phyloP scores from a whole-genome alignment of 1,140 invertebrate species.

The Apis cerana region DNA sequence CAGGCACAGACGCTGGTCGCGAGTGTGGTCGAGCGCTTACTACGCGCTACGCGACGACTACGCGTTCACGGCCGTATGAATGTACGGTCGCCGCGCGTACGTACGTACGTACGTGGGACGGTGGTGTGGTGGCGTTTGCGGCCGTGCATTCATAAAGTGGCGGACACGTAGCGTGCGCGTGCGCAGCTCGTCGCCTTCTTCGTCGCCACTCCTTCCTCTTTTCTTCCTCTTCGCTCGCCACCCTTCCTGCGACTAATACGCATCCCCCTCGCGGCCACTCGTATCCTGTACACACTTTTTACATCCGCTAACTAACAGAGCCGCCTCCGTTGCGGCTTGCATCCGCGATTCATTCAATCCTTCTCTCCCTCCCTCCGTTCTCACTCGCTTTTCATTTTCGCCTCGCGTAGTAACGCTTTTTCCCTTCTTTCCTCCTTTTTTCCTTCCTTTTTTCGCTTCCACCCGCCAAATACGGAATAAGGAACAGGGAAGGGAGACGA shows the following conservation, averaged over 20 bases:
- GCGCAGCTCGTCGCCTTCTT: constrained; percentile 57
- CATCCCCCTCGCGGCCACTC: constrained; percentile 40
- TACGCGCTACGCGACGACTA: constrained; percentile 53
- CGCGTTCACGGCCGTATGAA: constrained; percentile 61
- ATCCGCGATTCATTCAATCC: constrained; percentile 32
- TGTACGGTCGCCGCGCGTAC: constrained; percentile 51
- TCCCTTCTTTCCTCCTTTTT: neutral
- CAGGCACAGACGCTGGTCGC: constrained; percentile 29
- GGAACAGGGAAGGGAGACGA: too few species aligned
- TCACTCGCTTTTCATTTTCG: neutral
- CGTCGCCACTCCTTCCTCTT: constrained; percentile 54
- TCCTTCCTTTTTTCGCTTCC: too few species aligned
- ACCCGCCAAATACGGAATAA: too few species aligned
- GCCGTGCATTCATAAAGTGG: constrained; percentile 74
- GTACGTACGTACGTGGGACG: too few species aligned
- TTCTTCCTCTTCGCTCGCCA: constrained; percentile 54
- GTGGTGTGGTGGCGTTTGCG: constrained; percentile 51
- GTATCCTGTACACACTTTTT: constrained; percentile 36
- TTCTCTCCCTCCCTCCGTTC: neutral
- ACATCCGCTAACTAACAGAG: constrained; percentile 34
- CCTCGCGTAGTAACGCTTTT: constrained; percentile 14
- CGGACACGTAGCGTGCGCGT: constrained; percentile 69
- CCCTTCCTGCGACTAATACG: constrained; percentile 47
- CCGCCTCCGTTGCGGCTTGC: constrained; percentile 6
- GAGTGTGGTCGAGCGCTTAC: constrained; percentile 45